Base-by-base conservation (phyloP, 2,797 vertebrate species). In the Xenentodon cancila region DNA sequence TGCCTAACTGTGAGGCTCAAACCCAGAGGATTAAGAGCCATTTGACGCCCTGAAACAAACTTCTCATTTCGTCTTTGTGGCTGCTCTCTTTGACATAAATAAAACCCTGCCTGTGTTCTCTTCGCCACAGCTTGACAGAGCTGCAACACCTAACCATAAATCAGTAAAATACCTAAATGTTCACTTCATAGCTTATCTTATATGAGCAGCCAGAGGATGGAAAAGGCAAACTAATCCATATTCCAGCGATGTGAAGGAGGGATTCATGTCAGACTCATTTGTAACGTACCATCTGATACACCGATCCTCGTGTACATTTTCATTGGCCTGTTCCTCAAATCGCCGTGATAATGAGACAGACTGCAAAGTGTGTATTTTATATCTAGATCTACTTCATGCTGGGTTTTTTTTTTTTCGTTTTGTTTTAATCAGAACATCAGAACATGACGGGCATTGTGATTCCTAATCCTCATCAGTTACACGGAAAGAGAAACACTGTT, bases 201-300 rank as follows among this genome's bases (percentile, higher is more conserved):
- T 40, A 55, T 25, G 8, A 68, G 53, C 12, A 27, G 48, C 30
- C 25, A 22, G 44, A 25, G 43, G 17, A 56, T 18, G 15, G 15
- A 75, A 73, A 73, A 11, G 9, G 72, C 62, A 55, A 42, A 42
- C 18, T 56, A 77, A 81, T 84, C 51, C 69, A 17, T 84, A 78
- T 70, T 27, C 17, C 19, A 49, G 44, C 47, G 62, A 64, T 2
- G 9, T 40, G 7, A 27, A 59, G 32, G 47, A 52, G n/a, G 37
- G 37, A 61, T 66, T 73, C 46, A 53, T 19, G 64, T 51, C 70
- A 81, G 65, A 73, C 64, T 74, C 17, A 82, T 88, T 83, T 75
- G 64, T 71, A 78, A 65, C 83, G 75, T 72, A 72, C 53, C 53
- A 51, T 61, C 45, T 65, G 52, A 85, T 71, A 51, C 58, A 79